Conservation (phyloP, 2,113 vertebrate species). For the Grammomys dolichurus region DNA sequence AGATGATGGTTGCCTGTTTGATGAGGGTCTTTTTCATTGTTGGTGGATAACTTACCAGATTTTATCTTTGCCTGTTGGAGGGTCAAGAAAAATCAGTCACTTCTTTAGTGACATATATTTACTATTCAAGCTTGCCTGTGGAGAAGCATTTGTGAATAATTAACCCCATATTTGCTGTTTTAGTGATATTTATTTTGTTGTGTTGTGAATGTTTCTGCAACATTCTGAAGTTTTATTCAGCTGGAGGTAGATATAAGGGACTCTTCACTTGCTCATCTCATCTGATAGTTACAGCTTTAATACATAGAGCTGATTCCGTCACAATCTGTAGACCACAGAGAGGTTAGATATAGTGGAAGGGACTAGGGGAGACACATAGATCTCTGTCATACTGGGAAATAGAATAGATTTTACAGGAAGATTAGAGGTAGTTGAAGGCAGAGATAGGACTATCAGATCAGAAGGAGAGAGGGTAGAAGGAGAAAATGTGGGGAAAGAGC, state of each 20-base stretch:
- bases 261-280: slow-evolving; percentile 78
- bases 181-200: slow-evolving; percentile 47
- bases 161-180: background rate
- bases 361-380: background rate
- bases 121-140: slow-evolving; percentile 38
- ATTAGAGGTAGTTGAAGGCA: background rate
- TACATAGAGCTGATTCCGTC: slow-evolving; percentile 38
- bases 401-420: background rate
- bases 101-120: slow-evolving; percentile 60
- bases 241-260: slow-evolving; percentile 57
- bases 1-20: slow-evolving; percentile 47
- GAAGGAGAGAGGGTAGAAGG: background rate
- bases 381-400: background rate
- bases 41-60: background rate
- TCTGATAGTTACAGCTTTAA: slow-evolving; percentile 50
- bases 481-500: background rate
- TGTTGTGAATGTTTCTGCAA: slow-evolving; percentile 66
- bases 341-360: background rate
- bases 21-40: background rate
- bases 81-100: background rate
- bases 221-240: slow-evolving; percentile 52
- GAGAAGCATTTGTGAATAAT: slow-evolving; percentile 29
- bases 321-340: background rate
- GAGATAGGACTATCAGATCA: background rate
- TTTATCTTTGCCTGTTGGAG: slow-evolving; percentile 66